These are phyloP conservation scores for Bradypodion ventrale DNA, from an alignment of 2,797 vertebrate genomes.

Conservation along the genomic window DNA sequence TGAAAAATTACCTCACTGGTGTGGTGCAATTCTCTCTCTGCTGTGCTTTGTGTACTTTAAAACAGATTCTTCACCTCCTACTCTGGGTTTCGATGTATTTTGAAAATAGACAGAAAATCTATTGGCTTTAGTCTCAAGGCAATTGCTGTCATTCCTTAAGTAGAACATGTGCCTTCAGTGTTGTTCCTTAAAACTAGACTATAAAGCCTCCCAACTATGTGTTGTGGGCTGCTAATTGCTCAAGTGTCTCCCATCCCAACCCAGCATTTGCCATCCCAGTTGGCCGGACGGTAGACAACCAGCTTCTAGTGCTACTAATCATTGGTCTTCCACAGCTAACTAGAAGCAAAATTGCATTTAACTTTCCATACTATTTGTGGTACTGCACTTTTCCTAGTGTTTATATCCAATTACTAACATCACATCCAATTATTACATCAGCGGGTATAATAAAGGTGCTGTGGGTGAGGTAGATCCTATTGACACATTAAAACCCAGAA, in stretches of 20 bases:
- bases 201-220: not conserved
- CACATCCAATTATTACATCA: no score
- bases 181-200: not conserved
- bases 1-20: constrained; percentile 23
- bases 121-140: not conserved
- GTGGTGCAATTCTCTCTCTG: constrained; percentile 4
- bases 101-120: not conserved
- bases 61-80: not conserved
- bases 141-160: not conserved
- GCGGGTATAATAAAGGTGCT: no score
- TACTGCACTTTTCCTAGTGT: no score
- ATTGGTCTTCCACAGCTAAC: not conserved
- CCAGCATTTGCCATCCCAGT: not conserved
- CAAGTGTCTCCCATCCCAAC: not conserved
- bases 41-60: constrained; percentile 2
- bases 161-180: not conserved
- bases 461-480: no score
- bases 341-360: no score
- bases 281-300: not conserved
- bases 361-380: no score
- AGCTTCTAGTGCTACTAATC: not conserved
- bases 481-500: no score
- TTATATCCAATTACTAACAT: no score
- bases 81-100: not conserved
- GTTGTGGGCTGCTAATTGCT: not conserved